Conservation (phyloP, 2,113 vertebrate species). For the Vidua macroura region DNA sequence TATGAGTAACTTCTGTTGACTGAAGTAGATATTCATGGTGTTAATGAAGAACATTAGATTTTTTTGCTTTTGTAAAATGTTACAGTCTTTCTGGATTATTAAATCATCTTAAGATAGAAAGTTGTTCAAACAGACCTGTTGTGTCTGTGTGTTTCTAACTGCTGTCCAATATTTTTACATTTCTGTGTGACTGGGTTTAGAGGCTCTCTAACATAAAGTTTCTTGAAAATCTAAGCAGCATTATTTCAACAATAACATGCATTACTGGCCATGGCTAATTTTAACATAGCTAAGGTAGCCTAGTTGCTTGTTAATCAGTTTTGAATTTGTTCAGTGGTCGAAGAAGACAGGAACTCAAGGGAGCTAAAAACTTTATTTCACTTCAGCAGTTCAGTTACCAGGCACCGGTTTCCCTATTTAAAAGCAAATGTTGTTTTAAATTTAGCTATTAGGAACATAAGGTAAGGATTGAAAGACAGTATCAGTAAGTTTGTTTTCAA, state of each 20-base stretch:
- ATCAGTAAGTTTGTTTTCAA: not conserved
- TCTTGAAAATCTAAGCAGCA: not conserved
- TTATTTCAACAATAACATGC: not conserved
- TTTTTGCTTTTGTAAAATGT: not conserved
- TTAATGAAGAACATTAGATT: not conserved
- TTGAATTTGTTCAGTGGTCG: not conserved
- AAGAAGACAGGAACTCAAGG: not conserved
- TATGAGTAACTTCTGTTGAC: not conserved
- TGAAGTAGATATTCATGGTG: not conserved
- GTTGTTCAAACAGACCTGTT: not conserved
- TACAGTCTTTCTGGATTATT: not conserved
- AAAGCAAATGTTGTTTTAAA: not conserved
- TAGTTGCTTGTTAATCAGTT: not conserved
- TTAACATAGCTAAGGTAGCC: not conserved
- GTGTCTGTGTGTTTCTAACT: not conserved
- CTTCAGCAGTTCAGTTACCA: not conserved
- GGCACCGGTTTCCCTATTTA: not conserved
- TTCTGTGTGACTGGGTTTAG: not conserved
- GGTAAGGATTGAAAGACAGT: not conserved
- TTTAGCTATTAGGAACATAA: not conserved
- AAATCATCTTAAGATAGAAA: not conserved
- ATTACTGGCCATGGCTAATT: not conserved
- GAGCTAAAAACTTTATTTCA: not conserved
- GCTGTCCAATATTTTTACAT: not conserved
- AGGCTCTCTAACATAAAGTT: not conserved